These are phyloP conservation scores for Podotricha telesiphe DNA, from an alignment of 2,888 invertebrate species.

Conservation along the genomic window DNA sequence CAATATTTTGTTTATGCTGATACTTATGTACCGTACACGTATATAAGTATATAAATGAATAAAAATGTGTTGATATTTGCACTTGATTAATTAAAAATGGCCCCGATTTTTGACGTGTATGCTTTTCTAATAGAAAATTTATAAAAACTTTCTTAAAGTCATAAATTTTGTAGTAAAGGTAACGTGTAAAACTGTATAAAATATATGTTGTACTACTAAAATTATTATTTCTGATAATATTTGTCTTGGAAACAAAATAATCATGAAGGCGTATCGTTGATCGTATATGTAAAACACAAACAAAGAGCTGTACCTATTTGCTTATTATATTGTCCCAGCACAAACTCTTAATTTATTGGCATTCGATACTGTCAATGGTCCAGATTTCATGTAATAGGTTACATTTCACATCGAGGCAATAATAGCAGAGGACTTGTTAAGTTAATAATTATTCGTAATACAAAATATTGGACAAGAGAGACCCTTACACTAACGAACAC, in stretches of 20 bases:
- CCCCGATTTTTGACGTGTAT: not conserved
- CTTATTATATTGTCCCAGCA: conserved; percentile 61
- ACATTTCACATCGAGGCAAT: conserved; percentile 61
- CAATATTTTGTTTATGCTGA: not conserved
- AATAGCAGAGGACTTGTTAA: conserved; percentile 50
- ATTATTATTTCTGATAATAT: conserved; percentile 26
- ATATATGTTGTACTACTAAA: conserved; percentile 3
- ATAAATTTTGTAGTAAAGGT: not conserved
- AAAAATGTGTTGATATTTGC: no score
- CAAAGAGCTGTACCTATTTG: conserved; percentile 50
- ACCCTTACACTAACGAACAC: conserved; percentile 27
- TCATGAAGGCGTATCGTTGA: conserved; percentile 36
- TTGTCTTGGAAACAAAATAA: conserved; percentile 47
- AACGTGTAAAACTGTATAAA: not conserved
- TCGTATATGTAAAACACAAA: conserved; percentile 45
- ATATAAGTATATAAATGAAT: no score
- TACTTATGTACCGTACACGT: no score
- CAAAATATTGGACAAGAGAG: conserved; percentile 3
- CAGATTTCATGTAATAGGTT: conserved; percentile 67
- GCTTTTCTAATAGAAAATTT: not conserved
- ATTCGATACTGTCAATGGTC: conserved; percentile 66
- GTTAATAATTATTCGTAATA: conserved; percentile 19
- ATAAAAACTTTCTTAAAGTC: not conserved
- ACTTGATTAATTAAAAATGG: no score
- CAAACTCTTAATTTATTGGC: conserved; percentile 69